Conservation (phyloP, 2,797 vertebrate genomes). For the Capromys pilorides region DNA sequence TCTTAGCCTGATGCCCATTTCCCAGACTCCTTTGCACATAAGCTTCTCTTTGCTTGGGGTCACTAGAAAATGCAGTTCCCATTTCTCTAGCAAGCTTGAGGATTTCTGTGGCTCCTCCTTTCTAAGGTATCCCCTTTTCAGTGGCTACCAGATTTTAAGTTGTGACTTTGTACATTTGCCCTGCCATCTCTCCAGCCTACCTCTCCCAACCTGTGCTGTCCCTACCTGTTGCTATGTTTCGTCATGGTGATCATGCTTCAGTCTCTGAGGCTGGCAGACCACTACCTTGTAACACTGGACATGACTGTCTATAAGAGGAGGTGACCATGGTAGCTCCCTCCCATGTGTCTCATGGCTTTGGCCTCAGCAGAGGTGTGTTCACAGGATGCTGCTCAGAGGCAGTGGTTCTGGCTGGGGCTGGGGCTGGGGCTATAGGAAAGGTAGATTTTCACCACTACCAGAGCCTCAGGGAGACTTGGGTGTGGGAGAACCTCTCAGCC, state of each 20-base stretch:
- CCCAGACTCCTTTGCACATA: neutral
- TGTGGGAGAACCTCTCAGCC: fast-evolving
- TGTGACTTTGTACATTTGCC: neutral
- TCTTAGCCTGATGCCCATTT: neutral
- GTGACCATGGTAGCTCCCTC: fast-evolving
- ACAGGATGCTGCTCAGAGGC: neutral
- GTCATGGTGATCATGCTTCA: neutral
- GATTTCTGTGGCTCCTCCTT: too few species aligned
- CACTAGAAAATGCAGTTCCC: neutral
- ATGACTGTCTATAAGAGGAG: fast-evolving
- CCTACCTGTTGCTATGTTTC: fast-evolving
- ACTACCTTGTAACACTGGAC: too few species aligned
- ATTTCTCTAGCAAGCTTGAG: neutral
- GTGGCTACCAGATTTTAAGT: neutral
- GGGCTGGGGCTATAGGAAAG: too few species aligned
- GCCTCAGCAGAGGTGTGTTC: fast-evolving
- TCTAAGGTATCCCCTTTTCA: neutral
- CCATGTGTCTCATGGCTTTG: fast-evolving
- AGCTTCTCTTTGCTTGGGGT: too few species aligned
- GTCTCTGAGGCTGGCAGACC: neutral
- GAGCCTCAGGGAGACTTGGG: fast-evolving
- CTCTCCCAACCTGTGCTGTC: fast-evolving
- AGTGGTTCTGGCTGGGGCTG: too few species aligned
- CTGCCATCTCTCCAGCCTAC: too few species aligned
- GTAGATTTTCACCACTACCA: fast-evolving